Base-by-base conservation (phyloP, 2,797 vertebrate species). In the Mus caroli region DNA sequence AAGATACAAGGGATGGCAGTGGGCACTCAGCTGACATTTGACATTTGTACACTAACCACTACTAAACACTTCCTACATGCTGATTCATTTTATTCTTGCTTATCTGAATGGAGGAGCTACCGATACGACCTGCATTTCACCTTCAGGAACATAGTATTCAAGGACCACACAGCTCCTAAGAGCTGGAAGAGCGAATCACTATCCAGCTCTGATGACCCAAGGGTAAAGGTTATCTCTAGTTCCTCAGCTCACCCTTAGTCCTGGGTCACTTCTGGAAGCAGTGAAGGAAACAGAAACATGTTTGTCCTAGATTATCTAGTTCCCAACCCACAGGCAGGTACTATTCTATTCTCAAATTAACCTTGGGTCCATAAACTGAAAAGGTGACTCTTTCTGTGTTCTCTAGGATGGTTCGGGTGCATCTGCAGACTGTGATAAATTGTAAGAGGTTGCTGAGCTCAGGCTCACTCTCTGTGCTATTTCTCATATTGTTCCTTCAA, bases 1-100 rank as follows among this genome's bases (percentile, higher is more conserved):
- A 82, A 40, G 79, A 82, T 40, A 82, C 56, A 60, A 58, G 13
- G 19, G 22, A 28, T 28, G 34, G 28, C 12, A 54, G 40, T 0
- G 31, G 10, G 0, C 15, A 0, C 11, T 40, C 40, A 11, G 0
- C 12, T 37, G 8, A 6, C 1, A 0, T 8, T 15, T 26, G 13
- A 0, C 5, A 11, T 17, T 20, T 71, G 3, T 17, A 56, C 43
- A 10, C 20, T 52, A 46, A 60, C 13, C 8, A 37, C 54, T 40
- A 15, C 54, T 8, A 3, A 52, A 12, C 9, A 58, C 69, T 50
- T 34, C 8, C 22, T 2, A 2, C 17, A 11, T 15, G 1, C 0
- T 12, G 3, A 0, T n/a, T 75, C 60, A 31, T 20, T 77, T 31
- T 9, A 40, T 50, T 78, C 80, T 73, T 34, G 14, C 7, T 9